Conservation (phyloP, 2,113 vertebrate genomes). For the Potamarius usumacintae region DNA sequence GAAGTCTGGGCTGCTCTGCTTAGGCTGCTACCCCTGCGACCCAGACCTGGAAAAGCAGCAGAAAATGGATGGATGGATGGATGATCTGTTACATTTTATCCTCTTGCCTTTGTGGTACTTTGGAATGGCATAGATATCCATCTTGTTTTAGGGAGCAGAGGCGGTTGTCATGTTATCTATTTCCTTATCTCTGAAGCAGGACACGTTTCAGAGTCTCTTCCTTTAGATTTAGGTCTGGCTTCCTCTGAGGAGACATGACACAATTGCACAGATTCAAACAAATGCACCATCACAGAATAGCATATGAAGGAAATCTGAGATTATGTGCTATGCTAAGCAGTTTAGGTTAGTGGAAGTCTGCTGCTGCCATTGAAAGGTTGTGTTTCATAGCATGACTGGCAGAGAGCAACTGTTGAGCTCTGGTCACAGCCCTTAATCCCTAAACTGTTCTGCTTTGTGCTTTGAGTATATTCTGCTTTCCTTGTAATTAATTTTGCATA, state of each 20-base stretch:
- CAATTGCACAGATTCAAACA: not conserved
- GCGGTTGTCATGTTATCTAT: not conserved
- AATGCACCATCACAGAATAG: not conserved
- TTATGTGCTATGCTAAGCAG: not conserved
- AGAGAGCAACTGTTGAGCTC: constrained; percentile 3
- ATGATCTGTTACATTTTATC: not conserved
- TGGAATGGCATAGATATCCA: not conserved
- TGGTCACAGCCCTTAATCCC: not conserved
- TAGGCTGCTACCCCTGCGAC: too few relatives aligned
- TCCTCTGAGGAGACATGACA: not conserved
- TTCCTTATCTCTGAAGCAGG: constrained; percentile 23
- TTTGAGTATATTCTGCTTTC: not conserved
- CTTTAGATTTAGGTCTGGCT: not conserved
- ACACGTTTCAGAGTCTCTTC: constrained; percentile 5
- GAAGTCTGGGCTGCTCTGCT: too few relatives aligned
- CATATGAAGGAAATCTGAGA: not conserved
- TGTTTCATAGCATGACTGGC: not conserved
- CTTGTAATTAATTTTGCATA: not conserved
- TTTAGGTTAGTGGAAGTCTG: not conserved
- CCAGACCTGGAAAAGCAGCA: too few relatives aligned
- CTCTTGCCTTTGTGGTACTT: not conserved
- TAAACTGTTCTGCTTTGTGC: not conserved
- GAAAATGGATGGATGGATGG: not conserved
- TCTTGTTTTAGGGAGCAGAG: not conserved
- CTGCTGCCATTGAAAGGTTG: not conserved